Percentiles rank a stretch among this genome's conserved stretches.
These are phyloP conservation scores for Poeciliopsis paucimaculata DNA, from an alignment of 2,797 vertebrate species.

Conservation along the genomic window DNA sequence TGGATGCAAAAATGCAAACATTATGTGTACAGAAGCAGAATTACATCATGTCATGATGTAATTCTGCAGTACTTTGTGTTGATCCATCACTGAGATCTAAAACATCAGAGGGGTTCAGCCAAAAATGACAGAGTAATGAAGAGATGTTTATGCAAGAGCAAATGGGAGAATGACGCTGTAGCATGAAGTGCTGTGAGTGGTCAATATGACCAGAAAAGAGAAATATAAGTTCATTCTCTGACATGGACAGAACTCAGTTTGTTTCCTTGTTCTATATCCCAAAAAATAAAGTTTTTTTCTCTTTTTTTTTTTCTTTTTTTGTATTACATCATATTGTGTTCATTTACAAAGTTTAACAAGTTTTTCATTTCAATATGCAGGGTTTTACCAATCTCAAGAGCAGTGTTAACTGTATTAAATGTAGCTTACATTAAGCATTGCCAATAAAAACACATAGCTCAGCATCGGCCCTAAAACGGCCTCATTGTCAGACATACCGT, in stretches of 20 bases:
- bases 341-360: neutral
- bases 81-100: neutral
- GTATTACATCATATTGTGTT: neutral
- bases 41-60: neutral
- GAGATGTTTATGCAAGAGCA: neutral
- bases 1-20: neutral
- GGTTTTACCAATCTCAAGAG: conserved; percentile 13
- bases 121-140: neutral
- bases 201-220: neutral
- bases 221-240: neutral
- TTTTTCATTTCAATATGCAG: neutral
- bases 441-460: conserved; percentile 14
- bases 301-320: too few species aligned
- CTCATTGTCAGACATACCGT: conserved; percentile 16
- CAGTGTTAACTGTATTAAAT: conserved; percentile 3
- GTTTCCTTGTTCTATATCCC: neutral
- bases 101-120: neutral
- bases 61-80: neutral
- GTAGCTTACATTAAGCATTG: conserved; percentile 6
- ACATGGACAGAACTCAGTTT: neutral
- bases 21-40: neutral
- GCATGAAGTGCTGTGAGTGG: neutral
- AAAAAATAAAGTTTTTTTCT: neutral
- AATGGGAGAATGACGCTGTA: neutral
- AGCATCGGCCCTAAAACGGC: neutral